Evolutionary conservation across 2,113 vertebrate species (phyloP).

Genomic region (Parotia lawesii): DNA sequence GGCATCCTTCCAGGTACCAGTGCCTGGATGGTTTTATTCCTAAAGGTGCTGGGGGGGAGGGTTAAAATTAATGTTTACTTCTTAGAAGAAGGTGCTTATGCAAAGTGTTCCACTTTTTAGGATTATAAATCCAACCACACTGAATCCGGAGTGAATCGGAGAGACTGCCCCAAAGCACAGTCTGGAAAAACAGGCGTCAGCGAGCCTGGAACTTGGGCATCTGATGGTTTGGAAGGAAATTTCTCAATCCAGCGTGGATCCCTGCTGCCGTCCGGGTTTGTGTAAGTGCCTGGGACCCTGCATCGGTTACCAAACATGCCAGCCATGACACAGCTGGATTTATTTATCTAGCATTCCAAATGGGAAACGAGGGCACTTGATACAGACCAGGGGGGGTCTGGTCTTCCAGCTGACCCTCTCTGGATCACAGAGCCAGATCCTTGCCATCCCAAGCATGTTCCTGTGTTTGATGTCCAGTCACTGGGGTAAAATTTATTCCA

Average conservation of each 20-base stretch:
- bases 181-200: not conserved
- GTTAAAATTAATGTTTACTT: conserved; percentile 48
- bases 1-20: not conserved
- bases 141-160: not conserved
- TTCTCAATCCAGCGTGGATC: not conserved
- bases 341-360: not conserved
- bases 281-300: not conserved
- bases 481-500: conserved; percentile 10
- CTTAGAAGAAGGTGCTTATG: conserved; percentile 52
- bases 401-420: not conserved
- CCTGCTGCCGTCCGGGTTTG: not conserved
- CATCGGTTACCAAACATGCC: not conserved
- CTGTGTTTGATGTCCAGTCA: conserved; percentile 21
- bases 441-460: not conserved
- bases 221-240: not conserved
- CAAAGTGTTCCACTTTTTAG: conserved; percentile 41
- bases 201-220: not conserved
- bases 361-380: not conserved
- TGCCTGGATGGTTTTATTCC: conserved; percentile 23
- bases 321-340: not conserved
- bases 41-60: not conserved
- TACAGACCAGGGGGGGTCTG: not conserved
- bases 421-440: not conserved
- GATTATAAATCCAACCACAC: conserved; percentile 30
- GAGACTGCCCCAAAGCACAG: not conserved